Percentiles rank a stretch among this genome's conserved stretches.
phyloP scores from a whole-genome alignment of 2,797 vertebrate species.

The Epinephelus malabaricus region DNA sequence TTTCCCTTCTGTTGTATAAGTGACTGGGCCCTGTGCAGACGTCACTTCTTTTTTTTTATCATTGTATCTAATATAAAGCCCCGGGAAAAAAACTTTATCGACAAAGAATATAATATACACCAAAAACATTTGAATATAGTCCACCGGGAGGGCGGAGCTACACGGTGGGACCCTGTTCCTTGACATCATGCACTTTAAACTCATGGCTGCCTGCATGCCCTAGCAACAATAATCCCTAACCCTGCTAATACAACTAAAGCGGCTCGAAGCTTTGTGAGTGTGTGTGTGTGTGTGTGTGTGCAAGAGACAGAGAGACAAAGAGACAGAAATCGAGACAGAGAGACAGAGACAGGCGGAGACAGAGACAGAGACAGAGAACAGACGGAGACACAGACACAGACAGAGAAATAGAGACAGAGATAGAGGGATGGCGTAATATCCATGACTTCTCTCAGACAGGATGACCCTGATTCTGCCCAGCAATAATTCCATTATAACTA shows the following conservation, averaged over 20 bases:
- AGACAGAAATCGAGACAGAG: too few relatives aligned
- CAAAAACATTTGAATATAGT: conserved; percentile 2
- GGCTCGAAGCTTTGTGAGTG: conserved; percentile 63
- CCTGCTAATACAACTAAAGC: conserved; percentile 79
- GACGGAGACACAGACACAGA: neutral
- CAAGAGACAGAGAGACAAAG: too few relatives aligned
- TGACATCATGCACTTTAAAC: conserved; percentile 63
- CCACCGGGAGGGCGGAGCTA: neutral
- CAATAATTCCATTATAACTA: conserved; percentile 73
- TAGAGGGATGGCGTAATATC: conserved; percentile 50
- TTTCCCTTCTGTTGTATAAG: conserved; percentile 9
- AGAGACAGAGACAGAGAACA: neutral
- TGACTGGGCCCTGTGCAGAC: neutral
- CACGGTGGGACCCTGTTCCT: conserved; percentile 49
- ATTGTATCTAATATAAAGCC: neutral
- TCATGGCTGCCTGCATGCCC: conserved; percentile 50
- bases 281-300: conserved; percentile 10
- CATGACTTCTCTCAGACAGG: conserved; percentile 69
- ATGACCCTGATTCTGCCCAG: conserved; percentile 68
- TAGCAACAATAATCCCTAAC: conserved; percentile 73
- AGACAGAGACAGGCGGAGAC: too few relatives aligned
- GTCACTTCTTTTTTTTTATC: neutral
- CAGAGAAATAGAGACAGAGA: neutral
- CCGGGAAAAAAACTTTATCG: neutral
- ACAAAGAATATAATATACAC: conserved; percentile 4